These are phyloP conservation scores for Physocephala rufipes DNA, from an alignment of 2,888 invertebrate genomes.

Conservation along the genomic window DNA sequence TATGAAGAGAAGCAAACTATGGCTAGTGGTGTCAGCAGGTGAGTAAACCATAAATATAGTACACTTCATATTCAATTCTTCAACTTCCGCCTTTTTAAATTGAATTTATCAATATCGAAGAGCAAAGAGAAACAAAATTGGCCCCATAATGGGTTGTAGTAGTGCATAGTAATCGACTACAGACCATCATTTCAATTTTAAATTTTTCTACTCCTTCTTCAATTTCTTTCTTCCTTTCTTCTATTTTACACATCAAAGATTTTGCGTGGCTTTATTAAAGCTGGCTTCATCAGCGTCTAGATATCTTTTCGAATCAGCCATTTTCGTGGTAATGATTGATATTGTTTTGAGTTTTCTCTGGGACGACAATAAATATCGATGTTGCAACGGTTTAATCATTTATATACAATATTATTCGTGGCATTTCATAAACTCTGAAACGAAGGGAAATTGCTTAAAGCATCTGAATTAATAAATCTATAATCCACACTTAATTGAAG, in stretches of 20 bases:
- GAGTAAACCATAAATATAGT: constrained; percentile 47
- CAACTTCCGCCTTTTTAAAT: not conserved
- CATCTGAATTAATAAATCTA: no score
- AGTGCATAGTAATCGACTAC: not conserved
- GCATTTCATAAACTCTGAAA: no score
- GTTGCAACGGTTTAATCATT: no score
- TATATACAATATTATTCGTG: no score
- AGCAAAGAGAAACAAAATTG: not conserved
- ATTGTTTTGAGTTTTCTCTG: no score
- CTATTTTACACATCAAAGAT: not conserved
- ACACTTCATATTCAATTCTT: not conserved
- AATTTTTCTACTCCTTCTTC: not conserved
- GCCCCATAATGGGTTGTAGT: not conserved
- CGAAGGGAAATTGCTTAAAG: no score
- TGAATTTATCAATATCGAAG: not conserved
- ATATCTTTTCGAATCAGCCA: no score
- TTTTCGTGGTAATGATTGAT: no score
- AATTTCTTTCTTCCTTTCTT: not conserved
- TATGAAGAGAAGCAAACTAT: constrained; percentile 69
- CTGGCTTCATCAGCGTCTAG: not conserved
- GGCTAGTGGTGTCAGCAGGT: constrained; percentile 69
- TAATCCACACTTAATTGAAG: no score
- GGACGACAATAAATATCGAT: no score
- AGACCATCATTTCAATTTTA: constrained; percentile 26
- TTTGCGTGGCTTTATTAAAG: not conserved